These are phyloP conservation scores for Anastrepha obliqua DNA, from an alignment of 1,140 invertebrate genomes.

Conservation along the genomic window DNA sequence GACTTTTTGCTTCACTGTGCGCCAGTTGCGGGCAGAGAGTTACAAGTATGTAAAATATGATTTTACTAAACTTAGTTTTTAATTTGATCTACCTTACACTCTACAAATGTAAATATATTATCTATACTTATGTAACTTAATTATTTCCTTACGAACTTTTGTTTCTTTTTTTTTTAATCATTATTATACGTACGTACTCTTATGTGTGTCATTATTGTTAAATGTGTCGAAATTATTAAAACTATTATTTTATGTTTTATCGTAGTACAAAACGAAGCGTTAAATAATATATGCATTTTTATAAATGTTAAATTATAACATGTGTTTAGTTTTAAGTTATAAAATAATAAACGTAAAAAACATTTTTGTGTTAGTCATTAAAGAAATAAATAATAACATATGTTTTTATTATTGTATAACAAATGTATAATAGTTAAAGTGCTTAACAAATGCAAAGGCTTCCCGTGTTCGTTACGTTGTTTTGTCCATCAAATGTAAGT, in stretches of 20 bases:
- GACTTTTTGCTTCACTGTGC: not conserved
- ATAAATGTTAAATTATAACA: slow-evolving; percentile 27
- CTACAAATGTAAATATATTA: not conserved
- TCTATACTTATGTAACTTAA: not conserved
- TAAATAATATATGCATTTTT: not conserved
- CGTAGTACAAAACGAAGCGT: slow-evolving; percentile 13
- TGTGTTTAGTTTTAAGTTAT: slow-evolving; percentile 36
- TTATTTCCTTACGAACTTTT: not conserved
- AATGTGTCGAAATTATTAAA: slow-evolving; percentile 23
- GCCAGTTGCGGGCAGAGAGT: not conserved
- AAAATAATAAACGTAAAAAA: slow-evolving; percentile 1
- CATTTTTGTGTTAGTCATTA: not conserved
- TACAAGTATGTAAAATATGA: not conserved
- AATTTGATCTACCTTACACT: not conserved
- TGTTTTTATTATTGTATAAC: slow-evolving; percentile 17
- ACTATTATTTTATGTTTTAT: not conserved
- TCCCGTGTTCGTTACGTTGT: not conserved
- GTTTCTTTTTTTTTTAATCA: not conserved
- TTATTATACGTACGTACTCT: not conserved
- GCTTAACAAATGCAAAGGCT: slow-evolving; percentile 3
- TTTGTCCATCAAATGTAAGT: slow-evolving; percentile 44
- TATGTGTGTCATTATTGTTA: slow-evolving; percentile 24
- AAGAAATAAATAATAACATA: slow-evolving; percentile 6
- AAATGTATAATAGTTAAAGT: slow-evolving; percentile 1
- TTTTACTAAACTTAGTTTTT: not conserved